Conservation (phyloP, 2,888 invertebrate genomes). For the Agrypnus murinus region DNA sequence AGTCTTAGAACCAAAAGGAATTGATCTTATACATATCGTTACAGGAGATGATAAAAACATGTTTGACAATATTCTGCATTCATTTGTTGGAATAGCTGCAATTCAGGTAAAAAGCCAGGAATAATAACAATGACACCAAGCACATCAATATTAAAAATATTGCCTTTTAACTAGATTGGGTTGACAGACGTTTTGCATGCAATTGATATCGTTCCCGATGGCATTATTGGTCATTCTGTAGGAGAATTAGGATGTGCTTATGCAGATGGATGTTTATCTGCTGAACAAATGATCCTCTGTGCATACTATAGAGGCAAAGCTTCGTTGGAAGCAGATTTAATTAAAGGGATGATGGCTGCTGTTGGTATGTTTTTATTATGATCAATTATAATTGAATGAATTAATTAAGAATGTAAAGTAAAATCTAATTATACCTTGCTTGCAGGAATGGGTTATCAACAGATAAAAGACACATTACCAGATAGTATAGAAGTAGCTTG, state of each 20-base stretch:
- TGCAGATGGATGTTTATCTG: constrained; percentile 89
- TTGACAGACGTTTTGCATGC: constrained; percentile 76
- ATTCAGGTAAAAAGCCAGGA: too few species aligned
- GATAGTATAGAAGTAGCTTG: constrained; percentile 84
- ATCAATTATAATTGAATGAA: too few species aligned
- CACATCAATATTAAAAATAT: too few species aligned
- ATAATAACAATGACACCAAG: too few species aligned
- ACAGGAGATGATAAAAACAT: constrained; percentile 74
- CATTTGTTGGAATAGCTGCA: constrained; percentile 85
- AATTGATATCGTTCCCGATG: constrained; percentile 80
- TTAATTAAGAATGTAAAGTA: constrained; percentile 3
- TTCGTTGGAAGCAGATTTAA: constrained; percentile 80
- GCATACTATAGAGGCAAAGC: constrained; percentile 89
- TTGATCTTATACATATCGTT: constrained; percentile 78
- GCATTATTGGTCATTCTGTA: constrained; percentile 91
- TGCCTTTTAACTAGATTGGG: constrained; percentile 65
- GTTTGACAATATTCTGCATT: constrained; percentile 80
- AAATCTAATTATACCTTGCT: constrained; percentile 13
- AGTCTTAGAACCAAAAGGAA: constrained; percentile 75
- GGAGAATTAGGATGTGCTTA: constrained; percentile 96
- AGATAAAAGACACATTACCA: constrained; percentile 79
- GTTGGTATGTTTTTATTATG: constrained; percentile 73
- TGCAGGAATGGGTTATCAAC: constrained; percentile 69
- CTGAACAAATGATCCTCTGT: constrained; percentile 88
- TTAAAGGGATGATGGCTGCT: constrained; percentile 91